Evolutionary conservation across 2,888 invertebrate genomes (phyloP), one percentile per base, ranked within the genome.

Genomic region (Acronicta aceris): DNA sequence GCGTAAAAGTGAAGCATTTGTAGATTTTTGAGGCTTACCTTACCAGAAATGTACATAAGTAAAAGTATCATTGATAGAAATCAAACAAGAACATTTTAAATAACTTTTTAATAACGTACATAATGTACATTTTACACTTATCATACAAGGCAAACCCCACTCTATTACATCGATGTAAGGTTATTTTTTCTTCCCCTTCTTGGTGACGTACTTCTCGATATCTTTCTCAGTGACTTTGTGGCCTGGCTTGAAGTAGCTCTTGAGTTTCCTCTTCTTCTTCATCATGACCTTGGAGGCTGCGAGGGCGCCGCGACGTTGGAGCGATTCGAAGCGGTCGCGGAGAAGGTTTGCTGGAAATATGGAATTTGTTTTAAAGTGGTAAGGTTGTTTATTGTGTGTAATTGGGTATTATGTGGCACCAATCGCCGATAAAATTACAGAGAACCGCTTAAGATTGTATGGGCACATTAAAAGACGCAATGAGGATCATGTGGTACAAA

Each of bases 231-330:
- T 95, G 80, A 94, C 94, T 76, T 94, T 94, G 70, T 94, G 94
- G 0, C 94, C 94, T 0, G 92, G 94, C 90, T 95, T 97, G 93
- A 91, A 95, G 86, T 96, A 97, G 62, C 95, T 95, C 93, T 98
- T 98, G 59, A 96, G 94, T 84, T 96, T 97, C 49, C 95, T 95
- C 82, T 96, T 96, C 86, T 96, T 96, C 82, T 95, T 96, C 89
- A 95, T 96, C 87, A 96, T 96, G 63, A 91, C 95, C 79, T 96
- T 94, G 60, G 95, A 93, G 12, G 98, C 97, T 66, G 98, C 98
- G 47, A 99, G 93, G n/a, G 99, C 96, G 77, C 98, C 99, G 73
- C 99, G 96, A 58, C 97, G 97, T 87, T 99, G 99, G 69, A 99
- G 92, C 61, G 98, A 98, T 81, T 97, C 97, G 86, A 96, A 99